Evolutionary conservation across 2,888 invertebrate species (phyloP), one percentile per base, ranked within the genome.

Genomic region (Mellilla xanthometata): DNA sequence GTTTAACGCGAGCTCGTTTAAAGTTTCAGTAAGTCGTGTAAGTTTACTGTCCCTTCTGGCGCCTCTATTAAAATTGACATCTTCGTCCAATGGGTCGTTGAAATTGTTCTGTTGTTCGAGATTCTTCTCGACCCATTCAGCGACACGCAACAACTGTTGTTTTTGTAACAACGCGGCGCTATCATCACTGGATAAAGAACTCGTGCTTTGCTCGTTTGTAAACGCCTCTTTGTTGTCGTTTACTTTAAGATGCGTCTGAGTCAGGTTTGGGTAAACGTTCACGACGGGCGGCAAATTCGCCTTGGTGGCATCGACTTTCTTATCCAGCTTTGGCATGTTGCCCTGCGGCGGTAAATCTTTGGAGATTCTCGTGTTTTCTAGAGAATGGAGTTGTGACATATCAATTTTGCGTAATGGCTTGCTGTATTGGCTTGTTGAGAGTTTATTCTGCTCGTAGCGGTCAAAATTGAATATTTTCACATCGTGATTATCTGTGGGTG

Each of bases 71-170:
- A 83, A 86, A 45, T 62, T 73, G 7, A 79, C 80, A 33, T 88
- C 88, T 9, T 89, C 86, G 38, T 87, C 88, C 12, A 85, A 52
- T 1, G 82, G 86, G 56, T 88, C 88, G 24, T 82, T 85, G 38
- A 79, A 79, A 56, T 74, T 89, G 39, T 86, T 89, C 48, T 88
- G 90, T 48, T 86, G 90, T 46, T 89, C 90, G 66, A 92, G 72
- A 61, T 92, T 93, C 58, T 92, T 92, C 70, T 94, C 93, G 11
- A 95, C 94, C 95, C 95, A 95, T 61, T 95, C 94, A 0, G 94
- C 95, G 7, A 95, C 95, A 57, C 94, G 86, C 11, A 92, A 91
- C 52, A 94, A 66, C 50, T 94, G 94, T 51, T 93, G 93, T 12
- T 92, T 91, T 40, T 92, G 90, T 42, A 93, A 59, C 54, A 92